Conservation (phyloP, 2,113 vertebrate species). For the Lycaon pictus region DNA sequence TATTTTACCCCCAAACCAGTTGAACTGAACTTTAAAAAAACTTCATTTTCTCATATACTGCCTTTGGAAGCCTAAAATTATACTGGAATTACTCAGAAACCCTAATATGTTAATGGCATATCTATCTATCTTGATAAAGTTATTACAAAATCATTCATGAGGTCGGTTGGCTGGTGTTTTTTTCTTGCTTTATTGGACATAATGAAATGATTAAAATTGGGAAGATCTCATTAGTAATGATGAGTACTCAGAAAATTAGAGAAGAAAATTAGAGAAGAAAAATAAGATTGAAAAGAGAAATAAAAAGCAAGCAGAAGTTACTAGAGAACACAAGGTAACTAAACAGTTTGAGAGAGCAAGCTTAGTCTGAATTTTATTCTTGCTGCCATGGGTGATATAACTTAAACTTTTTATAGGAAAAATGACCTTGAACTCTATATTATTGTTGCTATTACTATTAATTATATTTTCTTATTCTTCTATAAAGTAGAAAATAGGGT, state of each 20-base stretch:
- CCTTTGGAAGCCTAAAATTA: slow-evolving; percentile 36
- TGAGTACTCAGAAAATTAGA: slow-evolving; percentile 35
- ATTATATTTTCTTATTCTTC: slow-evolving; percentile 1
- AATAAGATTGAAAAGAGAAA: slow-evolving; percentile 10
- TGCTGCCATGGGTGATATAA: not conserved
- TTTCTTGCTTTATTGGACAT: not conserved
- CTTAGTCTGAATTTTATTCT: slow-evolving; percentile 28
- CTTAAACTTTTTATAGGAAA: slow-evolving; percentile 48
- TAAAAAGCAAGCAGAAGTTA: slow-evolving; percentile 27
- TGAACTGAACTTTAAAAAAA: slow-evolving; percentile 30
- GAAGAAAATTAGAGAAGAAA: slow-evolving; percentile 1
- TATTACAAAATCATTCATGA: slow-evolving; percentile 36
- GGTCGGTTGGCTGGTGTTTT: not conserved
- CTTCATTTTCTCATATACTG: slow-evolving; percentile 43
- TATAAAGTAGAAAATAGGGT: slow-evolving; percentile 35
- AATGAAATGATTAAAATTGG: slow-evolving; percentile 58
- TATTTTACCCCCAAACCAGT: not conserved
- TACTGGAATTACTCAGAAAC: slow-evolving; percentile 34
- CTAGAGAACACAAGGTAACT: not conserved
- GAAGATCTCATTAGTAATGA: slow-evolving; percentile 17
- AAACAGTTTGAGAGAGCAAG: not conserved
- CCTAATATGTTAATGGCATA: not conserved
- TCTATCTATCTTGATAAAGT: slow-evolving; percentile 40
- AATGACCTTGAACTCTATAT: not conserved
- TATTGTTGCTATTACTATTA: not conserved